Base-by-base conservation (phyloP, 2,888 invertebrate species). In the Crossocerus cetratus region DNA sequence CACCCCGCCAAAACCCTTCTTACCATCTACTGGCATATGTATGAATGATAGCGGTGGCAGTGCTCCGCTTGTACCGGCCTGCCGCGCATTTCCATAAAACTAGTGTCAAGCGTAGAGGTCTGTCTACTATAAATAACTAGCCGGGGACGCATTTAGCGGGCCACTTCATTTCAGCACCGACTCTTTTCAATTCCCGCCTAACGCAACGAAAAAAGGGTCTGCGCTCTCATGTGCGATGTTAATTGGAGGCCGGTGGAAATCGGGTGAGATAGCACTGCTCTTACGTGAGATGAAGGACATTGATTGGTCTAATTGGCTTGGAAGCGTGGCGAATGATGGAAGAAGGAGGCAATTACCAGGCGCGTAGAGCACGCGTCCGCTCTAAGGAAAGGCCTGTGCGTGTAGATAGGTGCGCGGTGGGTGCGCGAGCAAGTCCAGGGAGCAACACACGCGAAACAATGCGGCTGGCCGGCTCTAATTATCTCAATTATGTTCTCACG, bases 401-500 rank as follows among this genome's bases (percentile, higher is more conserved):
- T 63, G 62, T 32, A 11, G 32, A 32, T 32, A 32, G 1, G 32
- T 32, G 32, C 32, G 32, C 32, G 8, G 32, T 32, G 32, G 43
- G 43, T 58, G 67, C 45, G 67, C 20, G 49, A 59, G 49, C 56
- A 21, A 55, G 44, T 20, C 23, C 53, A 32, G 4, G 8, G 44
- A 32, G 11, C 13, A 45, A 55, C 44, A 20, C 56, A 55, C 62
- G 44, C 3, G 42, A 42, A 67, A 70, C 68, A 79, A 77, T 78
- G 54, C 49, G 62, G 8, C 54, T 49, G 5, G 56, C 22, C n/a
- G 65, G 32, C 32, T 55, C 73, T 58, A 32, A 78, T 80, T 73
- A 73, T 78, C 71, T 69, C 67, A 76, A 80, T 80, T 81, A 65
- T 20, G 59, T 54, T 56, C 63, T 56, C 64, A 42, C 67, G 58